These are phyloP conservation scores for Ellobium chinense DNA, from an alignment of 2,888 invertebrate species.

Conservation along the genomic window DNA sequence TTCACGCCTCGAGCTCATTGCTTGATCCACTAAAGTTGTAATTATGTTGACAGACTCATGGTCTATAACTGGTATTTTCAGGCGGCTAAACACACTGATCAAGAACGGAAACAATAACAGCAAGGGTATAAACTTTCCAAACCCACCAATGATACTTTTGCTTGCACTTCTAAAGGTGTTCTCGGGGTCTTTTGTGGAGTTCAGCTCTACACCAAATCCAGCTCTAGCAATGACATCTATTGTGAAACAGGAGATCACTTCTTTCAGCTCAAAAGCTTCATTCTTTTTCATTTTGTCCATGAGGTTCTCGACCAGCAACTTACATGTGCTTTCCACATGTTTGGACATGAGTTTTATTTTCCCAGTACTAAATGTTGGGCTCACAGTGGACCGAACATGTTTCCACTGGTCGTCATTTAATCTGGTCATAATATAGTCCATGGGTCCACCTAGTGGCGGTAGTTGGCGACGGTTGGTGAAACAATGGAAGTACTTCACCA, in stretches of 20 bases:
- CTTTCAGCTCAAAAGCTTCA: background rate
- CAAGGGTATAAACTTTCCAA: background rate
- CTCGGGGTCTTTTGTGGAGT: background rate
- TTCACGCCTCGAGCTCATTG: background rate
- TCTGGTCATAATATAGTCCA: no score
- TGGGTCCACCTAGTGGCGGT: no score
- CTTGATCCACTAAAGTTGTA: background rate
- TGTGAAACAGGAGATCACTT: constrained; percentile 40
- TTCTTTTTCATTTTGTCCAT: background rate
- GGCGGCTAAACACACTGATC: no score
- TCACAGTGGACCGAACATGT: background rate
- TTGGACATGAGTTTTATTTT: constrained; percentile 56
- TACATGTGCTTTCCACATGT: background rate
- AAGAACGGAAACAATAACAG: background rate
- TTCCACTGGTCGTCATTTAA: no score
- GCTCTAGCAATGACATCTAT: constrained; percentile 63
- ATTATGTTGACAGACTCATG: no score
- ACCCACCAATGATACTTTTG: background rate
- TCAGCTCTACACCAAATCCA: background rate
- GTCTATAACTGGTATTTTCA: no score
- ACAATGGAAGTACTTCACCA: no score
- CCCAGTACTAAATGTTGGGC: constrained; percentile 58
- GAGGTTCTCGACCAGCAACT: background rate
- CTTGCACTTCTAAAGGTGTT: background rate
- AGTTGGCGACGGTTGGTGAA: no score